These are phyloP conservation scores for Hesperia comma DNA, from an alignment of 2,888 invertebrate genomes.

Conservation along the genomic window DNA sequence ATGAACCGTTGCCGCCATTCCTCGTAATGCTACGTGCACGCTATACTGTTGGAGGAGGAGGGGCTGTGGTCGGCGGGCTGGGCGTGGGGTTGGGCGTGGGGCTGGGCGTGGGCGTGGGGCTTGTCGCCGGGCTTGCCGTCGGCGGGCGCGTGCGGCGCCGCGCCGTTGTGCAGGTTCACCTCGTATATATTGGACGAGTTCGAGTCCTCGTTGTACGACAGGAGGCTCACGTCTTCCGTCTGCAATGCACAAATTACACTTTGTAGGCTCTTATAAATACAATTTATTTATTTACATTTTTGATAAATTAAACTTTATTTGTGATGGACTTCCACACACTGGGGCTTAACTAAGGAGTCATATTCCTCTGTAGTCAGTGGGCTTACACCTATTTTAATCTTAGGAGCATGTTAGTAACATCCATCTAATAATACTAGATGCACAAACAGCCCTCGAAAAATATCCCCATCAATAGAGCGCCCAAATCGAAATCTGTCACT, in stretches of 20 bases:
- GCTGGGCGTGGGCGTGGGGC: slow-evolving; percentile 42
- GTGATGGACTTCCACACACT: no score
- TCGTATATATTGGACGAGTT: slow-evolving; percentile 76
- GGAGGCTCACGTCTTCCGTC: slow-evolving; percentile 72
- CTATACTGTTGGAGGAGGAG: slow-evolving; percentile 66
- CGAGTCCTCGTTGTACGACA: slow-evolving; percentile 78
- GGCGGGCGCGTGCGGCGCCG: slow-evolving; percentile 41
- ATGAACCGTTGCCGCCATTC: slow-evolving; percentile 75
- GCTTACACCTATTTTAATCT: no score
- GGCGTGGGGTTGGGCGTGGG: slow-evolving; percentile 31
- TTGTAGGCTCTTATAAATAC: no score
- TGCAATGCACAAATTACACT: slow-evolving; percentile 44
- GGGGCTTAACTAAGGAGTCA: no score
- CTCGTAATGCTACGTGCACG: slow-evolving; percentile 78
- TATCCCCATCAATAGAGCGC: no score
- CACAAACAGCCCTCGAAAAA: no score
- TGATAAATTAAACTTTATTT: no score
- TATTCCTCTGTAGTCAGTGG: no score
- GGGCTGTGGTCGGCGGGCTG: slow-evolving; percentile 49
- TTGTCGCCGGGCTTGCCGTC: slow-evolving; percentile 41
- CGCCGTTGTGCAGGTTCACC: slow-evolving; percentile 64
- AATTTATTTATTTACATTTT: no score
- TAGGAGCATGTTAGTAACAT: no score
- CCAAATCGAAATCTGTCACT: no score
- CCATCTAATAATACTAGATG: no score